Evolutionary conservation across 2,888 invertebrate species (phyloP), one percentile per base, ranked within the genome.

Genomic region (Pammene fasciana): DNA sequence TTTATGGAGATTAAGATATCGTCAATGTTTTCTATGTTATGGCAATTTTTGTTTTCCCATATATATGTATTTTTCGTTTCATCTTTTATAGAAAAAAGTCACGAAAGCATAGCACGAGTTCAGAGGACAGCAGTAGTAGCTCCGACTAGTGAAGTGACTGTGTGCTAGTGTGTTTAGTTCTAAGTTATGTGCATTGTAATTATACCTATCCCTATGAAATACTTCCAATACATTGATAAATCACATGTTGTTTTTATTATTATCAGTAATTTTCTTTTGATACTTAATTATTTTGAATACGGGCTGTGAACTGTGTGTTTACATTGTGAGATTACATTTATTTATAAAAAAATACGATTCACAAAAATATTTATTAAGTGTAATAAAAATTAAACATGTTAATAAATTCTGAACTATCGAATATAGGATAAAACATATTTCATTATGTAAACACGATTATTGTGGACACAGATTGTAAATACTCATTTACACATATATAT

Each of bases 81-180:
- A 78, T 78, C 75, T 75, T 90, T 93, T 93, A 89, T 93, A 94
- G 94, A 91, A 90, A 88, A 90, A 90, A 89, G 79, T 86, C 88
- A 79, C 89, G 92, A 86, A 88, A 88, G 78, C 85, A 86, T 90
- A 91, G 90, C 87, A 89, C 90, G 86, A 88, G 90, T 82, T 88
- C 90, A 75, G 88, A 86, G 87, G 90, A 88, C 86, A 86, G 88
- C 76, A 89, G 87, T 88, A 86, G 86, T 88, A 86, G 86, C 86
- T 88, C 88, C 86, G 82, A 86, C 82, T 90, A 89, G 87, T 85
- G 85, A 83, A 85, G 86, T 85, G 84, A 79, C 74, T 82, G 83
- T 70, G 65, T 70, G 81, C 82, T 86, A 84, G 83, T 78, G 82
- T 82, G 79, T 78, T 75, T 82, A 78, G 79, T 76, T 74, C 78